Evolutionary conservation across 2,797 vertebrate species (phyloP).

Genomic region (Bovichtus diacanthus): DNA sequence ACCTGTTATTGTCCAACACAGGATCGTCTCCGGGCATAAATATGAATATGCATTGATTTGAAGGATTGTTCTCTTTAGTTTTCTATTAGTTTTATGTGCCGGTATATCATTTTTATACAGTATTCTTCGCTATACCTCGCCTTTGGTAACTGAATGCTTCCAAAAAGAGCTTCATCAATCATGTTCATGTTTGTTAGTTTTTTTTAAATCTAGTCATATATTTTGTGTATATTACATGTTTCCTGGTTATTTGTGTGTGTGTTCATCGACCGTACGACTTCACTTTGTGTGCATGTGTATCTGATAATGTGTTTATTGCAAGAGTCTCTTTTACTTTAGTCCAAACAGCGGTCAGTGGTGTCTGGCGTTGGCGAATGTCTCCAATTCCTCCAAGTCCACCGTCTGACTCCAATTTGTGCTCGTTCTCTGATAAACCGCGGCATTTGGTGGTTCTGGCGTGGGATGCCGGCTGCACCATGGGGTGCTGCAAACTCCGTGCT

Average conservation of each 20-base stretch:
- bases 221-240: background rate
- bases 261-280: background rate
- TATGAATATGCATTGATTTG: slow-evolving; percentile 37
- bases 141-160: background rate
- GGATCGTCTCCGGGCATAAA: background rate
- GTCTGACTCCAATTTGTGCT: slow-evolving; percentile 88
- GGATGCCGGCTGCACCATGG: slow-evolving; percentile 82
- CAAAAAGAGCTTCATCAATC: slow-evolving; percentile 1
- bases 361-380: slow-evolving; percentile 65
- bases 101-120: background rate
- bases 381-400: slow-evolving; percentile 84
- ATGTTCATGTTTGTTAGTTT: background rate
- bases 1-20: slow-evolving; percentile 52
- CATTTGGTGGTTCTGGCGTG: slow-evolving; percentile 90
- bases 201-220: background rate
- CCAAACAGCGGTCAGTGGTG: slow-evolving; percentile 68
- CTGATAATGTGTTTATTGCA: slow-evolving; percentile 36
- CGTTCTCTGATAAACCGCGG: slow-evolving; percentile 84
- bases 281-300: slow-evolving; percentile 23
- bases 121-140: background rate
- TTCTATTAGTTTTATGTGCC: background rate
- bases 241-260: background rate
- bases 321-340: slow-evolving; percentile 49
- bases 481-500: slow-evolving; percentile 88
- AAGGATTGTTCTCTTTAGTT: slow-evolving; percentile 11